phyloP scores from a whole-genome alignment of 2,888 invertebrate species.

The Vandiemenella viatica region DNA sequence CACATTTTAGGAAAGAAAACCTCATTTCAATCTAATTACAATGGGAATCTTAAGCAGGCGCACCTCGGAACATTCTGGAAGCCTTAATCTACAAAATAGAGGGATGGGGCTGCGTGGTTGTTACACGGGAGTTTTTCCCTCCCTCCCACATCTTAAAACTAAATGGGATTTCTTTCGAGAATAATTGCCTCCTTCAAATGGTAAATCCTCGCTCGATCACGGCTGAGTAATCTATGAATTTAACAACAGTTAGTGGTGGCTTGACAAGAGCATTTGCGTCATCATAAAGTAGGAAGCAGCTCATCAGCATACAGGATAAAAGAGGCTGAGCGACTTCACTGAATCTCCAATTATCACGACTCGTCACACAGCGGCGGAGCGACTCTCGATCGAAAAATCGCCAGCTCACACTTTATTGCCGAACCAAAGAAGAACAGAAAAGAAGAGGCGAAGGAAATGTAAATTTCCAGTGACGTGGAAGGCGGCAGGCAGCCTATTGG shows the following conservation, averaged over 20 bases:
- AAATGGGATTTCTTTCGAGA: slow-evolving; percentile 16
- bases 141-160: slow-evolving; percentile 2
- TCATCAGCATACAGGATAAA: slow-evolving; percentile 7
- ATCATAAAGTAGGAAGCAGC: neutral
- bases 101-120: neutral
- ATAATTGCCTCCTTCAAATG: slow-evolving; percentile 15
- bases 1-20: slow-evolving; percentile 7
- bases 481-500: slow-evolving; percentile 15
- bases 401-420: slow-evolving; percentile 7
- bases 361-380: slow-evolving; percentile 16
- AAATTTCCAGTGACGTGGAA: slow-evolving; percentile 17
- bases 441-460: slow-evolving; percentile 14
- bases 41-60: slow-evolving; percentile 2
- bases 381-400: slow-evolving; percentile 14
- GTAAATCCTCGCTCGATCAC: slow-evolving; percentile 11
- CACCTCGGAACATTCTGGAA: slow-evolving; percentile 6
- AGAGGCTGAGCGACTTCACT: neutral
- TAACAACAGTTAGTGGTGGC: slow-evolving; percentile 13
- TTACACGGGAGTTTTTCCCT: neutral
- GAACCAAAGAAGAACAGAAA: slow-evolving; percentile 8
- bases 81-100: slow-evolving; percentile 7
- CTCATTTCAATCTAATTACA: slow-evolving; percentile 14
- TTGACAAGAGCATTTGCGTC: slow-evolving; percentile 7
- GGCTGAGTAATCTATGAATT: slow-evolving; percentile 13
- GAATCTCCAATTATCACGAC: slow-evolving; percentile 17